Conservation (phyloP, 2,888 invertebrate genomes). For the Hypselothyrea guttata region DNA sequence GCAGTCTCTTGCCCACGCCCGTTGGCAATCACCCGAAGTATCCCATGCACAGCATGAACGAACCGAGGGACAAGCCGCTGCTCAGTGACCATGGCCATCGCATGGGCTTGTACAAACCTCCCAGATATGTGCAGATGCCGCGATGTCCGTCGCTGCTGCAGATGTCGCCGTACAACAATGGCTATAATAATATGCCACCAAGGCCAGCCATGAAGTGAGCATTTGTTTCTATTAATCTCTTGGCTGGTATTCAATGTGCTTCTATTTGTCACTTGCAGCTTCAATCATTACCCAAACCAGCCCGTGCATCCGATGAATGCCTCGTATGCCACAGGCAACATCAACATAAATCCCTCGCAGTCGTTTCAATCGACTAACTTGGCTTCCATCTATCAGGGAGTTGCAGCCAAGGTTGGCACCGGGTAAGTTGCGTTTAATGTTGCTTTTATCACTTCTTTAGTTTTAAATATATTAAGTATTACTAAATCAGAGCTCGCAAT, state of each 20-base stretch:
- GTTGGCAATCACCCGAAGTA: conserved; percentile 50
- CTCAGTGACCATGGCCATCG: conserved; percentile 47
- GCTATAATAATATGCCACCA: conserved; percentile 56
- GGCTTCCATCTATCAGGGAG: conserved; percentile 81
- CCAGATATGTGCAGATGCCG: conserved; percentile 52
- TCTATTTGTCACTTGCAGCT: conserved; percentile 36
- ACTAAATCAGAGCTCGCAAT: no score
- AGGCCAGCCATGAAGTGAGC: conserved; percentile 58
- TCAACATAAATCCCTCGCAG: conserved; percentile 57
- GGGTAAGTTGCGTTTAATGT: conserved; percentile 64
- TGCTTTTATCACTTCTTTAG: no score
- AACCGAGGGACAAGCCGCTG: conserved; percentile 35
- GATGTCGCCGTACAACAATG: conserved; percentile 59
- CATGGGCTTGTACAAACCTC: conserved; percentile 52
- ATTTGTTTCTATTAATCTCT: neutral
- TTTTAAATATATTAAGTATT: no score
- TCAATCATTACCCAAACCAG: conserved; percentile 58
- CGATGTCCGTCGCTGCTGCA: conserved; percentile 53
- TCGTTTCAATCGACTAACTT: conserved; percentile 70
- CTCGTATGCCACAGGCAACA: conserved; percentile 56
- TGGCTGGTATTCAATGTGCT: no score
- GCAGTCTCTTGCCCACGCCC: conserved; percentile 62
- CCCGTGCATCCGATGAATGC: conserved; percentile 59
- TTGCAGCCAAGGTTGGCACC: conserved; percentile 80
- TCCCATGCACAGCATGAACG: conserved; percentile 39